Evolutionary conservation across 2,797 vertebrate genomes (phyloP), one percentile per base, ranked within the genome.

Genomic region (Peromyscus aztecus): DNA sequence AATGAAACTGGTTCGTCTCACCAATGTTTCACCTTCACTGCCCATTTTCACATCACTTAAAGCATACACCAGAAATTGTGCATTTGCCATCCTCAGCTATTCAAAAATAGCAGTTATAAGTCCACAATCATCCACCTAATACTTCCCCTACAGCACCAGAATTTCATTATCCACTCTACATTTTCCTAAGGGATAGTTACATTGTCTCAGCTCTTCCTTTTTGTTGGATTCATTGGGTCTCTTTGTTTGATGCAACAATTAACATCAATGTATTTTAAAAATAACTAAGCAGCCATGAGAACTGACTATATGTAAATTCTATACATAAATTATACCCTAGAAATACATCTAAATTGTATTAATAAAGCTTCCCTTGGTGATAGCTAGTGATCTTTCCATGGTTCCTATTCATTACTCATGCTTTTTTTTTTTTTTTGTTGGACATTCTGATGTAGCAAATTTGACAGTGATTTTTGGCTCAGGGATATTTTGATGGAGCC

Each of bases 171-270:
- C 23, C 24, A 88, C 52, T 92, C 90, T 61, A 80, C 37, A 55
- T 23, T 90, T 89, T 94, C 19, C 59, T 31, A 52, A 86, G 73
- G 82, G 43, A 93, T 21, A 78, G 24, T 78, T 89, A 94, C 34
- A 73, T 77, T 84, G 69, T 90, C 49, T 81, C 13, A 37, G 37
- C 29, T 90, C 37, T 92, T 63, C 37, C 37, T 95, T 52, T 80
- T 93, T 73, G 83, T 73, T 92, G 93, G 83, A 91, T 89, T 96
- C 78, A 73, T 11, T 52, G 27, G 87, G 12, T 92, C 86, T 93
- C 89, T 86, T 84, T 80, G n/a, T 61, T 94, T 61, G 86, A 88
- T 61, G 92, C 29, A 77, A 65, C 31, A 57, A 95, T 82, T 85
- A 78, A 23, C 23, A 86, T 34, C 24, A 75, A 49, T 61, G 27